Evolutionary conservation across 23 tunicate genomes (phyloP).

Genomic region (Halocynthia roretzi): DNA sequence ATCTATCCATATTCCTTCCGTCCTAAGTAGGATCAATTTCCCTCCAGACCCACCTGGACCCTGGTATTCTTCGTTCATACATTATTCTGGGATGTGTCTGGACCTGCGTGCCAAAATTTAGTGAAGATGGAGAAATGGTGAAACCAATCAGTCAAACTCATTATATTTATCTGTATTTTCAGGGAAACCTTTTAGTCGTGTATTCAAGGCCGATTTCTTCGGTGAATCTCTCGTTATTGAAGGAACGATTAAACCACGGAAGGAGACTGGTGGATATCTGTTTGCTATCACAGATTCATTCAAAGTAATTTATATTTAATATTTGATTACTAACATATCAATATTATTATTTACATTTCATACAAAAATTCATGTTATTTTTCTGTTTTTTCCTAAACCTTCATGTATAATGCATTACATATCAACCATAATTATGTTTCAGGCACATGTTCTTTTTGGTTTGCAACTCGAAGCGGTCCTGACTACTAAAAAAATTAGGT

Average conservation of each 20-base stretch:
- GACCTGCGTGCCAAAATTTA: no score
- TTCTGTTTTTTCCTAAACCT: no score
- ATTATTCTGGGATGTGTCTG: no score
- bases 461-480: neutral
- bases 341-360: neutral
- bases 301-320: neutral
- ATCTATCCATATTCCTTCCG: no score
- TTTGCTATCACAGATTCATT: neutral
- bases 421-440: no score
- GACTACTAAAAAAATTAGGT: no score
- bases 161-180: neutral
- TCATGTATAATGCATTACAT: no score
- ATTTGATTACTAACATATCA: neutral
- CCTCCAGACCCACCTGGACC: no score
- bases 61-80: no score
- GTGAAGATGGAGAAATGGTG: no score
- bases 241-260: neutral
- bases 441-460: neutral
- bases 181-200: neutral
- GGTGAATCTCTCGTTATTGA: neutral
- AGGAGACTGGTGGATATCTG: neutral
- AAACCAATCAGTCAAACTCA: no score
- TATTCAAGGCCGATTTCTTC: neutral
- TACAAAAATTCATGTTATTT: neutral
- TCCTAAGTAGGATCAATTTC: no score